Percentiles rank a stretch among this genome's conserved stretches.
These are phyloP conservation scores for Dermolepida albohirtum DNA, from an alignment of 2,888 invertebrate genomes.

Conservation along the genomic window DNA sequence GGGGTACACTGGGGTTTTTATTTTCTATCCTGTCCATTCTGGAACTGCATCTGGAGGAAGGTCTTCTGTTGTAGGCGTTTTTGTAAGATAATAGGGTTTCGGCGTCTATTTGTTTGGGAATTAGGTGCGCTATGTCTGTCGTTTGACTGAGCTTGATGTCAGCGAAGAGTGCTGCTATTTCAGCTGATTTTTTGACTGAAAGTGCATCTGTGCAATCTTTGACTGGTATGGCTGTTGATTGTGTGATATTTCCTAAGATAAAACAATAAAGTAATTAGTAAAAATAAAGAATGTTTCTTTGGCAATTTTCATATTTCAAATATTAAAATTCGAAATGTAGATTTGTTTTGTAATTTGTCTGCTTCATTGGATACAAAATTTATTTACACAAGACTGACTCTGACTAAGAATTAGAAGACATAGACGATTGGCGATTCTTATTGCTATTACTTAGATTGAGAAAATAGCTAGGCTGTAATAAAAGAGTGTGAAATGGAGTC, in stretches of 20 bases:
- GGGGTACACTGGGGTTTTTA: conserved; percentile 20
- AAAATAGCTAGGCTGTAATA: no score
- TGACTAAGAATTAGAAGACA: no score
- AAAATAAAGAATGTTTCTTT: background rate
- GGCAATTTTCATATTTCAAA: no score
- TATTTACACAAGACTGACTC: no score
- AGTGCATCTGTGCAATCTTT: conserved; percentile 71
- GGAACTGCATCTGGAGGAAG: conserved; percentile 37
- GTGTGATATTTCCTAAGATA: conserved; percentile 49
- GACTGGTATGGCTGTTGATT: conserved; percentile 48
- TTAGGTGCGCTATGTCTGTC: conserved; percentile 72
- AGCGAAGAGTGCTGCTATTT: conserved; percentile 88
- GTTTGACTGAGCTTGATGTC: conserved; percentile 79
- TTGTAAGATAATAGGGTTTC: conserved; percentile 50
- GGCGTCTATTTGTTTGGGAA: conserved; percentile 53
- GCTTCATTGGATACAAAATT: no score
- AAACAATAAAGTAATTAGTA: background rate
- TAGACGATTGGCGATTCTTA: no score
- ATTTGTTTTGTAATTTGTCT: no score
- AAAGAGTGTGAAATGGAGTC: no score
- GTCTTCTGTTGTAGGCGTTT: conserved; percentile 52
- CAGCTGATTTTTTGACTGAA: conserved; percentile 89
- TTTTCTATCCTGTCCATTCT: conserved; percentile 44
- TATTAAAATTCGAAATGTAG: no score
- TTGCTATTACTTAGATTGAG: no score